Base-by-base conservation (phyloP, 2,888 invertebrate genomes). In the Noctua pronuba region DNA sequence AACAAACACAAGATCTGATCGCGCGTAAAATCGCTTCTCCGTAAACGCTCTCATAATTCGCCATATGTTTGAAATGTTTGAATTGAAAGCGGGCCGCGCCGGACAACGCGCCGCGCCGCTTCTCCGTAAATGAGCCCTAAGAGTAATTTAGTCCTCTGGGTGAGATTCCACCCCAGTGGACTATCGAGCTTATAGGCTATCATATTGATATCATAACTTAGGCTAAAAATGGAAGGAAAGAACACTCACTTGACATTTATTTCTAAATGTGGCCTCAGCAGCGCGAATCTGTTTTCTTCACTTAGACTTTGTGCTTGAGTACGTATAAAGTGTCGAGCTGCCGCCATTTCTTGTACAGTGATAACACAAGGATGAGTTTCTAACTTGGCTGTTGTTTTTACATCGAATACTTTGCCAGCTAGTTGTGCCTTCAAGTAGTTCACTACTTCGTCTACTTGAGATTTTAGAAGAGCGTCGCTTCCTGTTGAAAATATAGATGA, bases 331-430 rank as follows among this genome's bases (percentile, higher is more conserved):
- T 99, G 99, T 67, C 99, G 97, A 0, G 99, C 99, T 2, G 99
- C 98, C 0, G 99, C 99, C 99, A 99, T 99, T 95, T 99, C 99
- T 87, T 98, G 98, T 0, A 99, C 99, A 0, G 99, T 99, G 4
- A 99, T 97, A 1, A 99, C 98, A 93, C 99, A 99, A 0, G 99
- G 99, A 96, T 99, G 99, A 1, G 97, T 97, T 88, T 99, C 99
- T 64, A 99, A 96, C 76, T 98, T 97, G 55, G 97, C 97, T 0
- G 99, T 99, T 3, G 98, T 98, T 92, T 98, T 98, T 0, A 99
- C 98, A 78, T 98, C 98, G 65, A 98, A 97, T 4, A 99, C 99
- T 96, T 98, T 98, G 4, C 98, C 98, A 2, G 97, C 96, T 41
- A 99, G 96, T 82, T 97, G 97, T 0, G 97, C 97, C 93, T 98